Conservation (phyloP, 2,113 vertebrate species). For the Pluvianellus socialis region DNA sequence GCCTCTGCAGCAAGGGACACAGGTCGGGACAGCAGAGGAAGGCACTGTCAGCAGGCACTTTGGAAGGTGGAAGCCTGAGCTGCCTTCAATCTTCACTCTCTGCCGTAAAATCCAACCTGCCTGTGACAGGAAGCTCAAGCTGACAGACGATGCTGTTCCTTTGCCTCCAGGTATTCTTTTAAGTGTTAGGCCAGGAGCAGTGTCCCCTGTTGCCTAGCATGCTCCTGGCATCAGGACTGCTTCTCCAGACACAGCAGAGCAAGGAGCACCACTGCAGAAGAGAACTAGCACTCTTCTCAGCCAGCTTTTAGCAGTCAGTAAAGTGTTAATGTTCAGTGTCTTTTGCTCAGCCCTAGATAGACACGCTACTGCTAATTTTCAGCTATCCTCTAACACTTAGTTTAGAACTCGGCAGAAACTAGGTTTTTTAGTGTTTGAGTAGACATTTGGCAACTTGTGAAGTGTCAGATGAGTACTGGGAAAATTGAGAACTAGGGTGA, state of each 20-base stretch:
- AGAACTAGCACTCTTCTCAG: not conserved
- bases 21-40: not conserved
- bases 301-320: not conserved
- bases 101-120: not conserved
- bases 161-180: not conserved
- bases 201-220: not conserved
- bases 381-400: not conserved
- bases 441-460: slow-evolving; percentile 60
- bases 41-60: not conserved
- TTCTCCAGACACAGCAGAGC: not conserved
- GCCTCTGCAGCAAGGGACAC: not conserved
- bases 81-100: not conserved
- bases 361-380: not conserved
- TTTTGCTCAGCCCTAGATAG: not conserved
- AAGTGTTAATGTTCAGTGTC: slow-evolving; percentile 8
- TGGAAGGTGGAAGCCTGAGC: not conserved
- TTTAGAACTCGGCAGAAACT: not conserved
- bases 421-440: not conserved
- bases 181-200: not conserved
- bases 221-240: not conserved
- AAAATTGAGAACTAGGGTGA: slow-evolving; percentile 42
- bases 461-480: slow-evolving; percentile 29
- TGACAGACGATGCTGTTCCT: not conserved
- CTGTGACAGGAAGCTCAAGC: not conserved
- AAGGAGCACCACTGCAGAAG: not conserved